A percentile compares a stretch with the other conserved stretches of the same genome.
These are phyloP conservation scores for Creontiades dilutus DNA, from an alignment of 2,888 invertebrate genomes.

Conservation along the genomic window DNA sequence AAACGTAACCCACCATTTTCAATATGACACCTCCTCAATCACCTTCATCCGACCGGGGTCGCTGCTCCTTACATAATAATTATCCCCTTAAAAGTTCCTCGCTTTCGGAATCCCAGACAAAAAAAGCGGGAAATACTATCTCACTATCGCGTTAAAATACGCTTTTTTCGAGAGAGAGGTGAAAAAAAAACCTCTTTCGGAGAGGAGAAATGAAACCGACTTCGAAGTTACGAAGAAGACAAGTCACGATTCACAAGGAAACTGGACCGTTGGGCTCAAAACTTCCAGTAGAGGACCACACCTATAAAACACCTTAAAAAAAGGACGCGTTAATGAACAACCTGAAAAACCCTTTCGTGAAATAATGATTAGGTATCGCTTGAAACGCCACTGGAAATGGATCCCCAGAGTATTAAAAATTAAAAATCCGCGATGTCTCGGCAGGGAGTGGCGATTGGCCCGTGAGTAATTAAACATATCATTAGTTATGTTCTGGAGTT, in stretches of 20 bases:
- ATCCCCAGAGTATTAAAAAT: background rate
- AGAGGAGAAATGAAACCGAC: background rate
- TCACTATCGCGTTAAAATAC: conserved; percentile 15
- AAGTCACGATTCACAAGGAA: conserved; percentile 24
- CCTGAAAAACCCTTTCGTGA: conserved; percentile 15
- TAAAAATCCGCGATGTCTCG: background rate
- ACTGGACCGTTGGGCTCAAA: conserved; percentile 28
- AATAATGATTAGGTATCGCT: conserved; percentile 17
- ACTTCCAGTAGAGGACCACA: conserved; percentile 10
- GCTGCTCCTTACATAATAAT: background rate
- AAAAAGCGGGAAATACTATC: conserved; percentile 39
- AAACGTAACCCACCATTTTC: conserved; percentile 33
- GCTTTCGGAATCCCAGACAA: background rate
- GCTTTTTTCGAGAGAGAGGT: background rate
- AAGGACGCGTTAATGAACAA: conserved; percentile 20
- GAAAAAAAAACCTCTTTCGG: background rate
- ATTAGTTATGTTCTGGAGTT: conserved; percentile 7
- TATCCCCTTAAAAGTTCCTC: conserved; percentile 16
- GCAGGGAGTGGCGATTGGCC: background rate
- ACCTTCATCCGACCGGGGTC: background rate
- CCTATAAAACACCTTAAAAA: conserved; percentile 34
- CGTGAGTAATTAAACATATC: background rate
- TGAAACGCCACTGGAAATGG: conserved; percentile 19
- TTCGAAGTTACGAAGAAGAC: conserved; percentile 36
- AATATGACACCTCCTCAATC: conserved; percentile 49